Conservation (phyloP, 2,797 vertebrate genomes). For the Coranthus polyacanthus region DNA sequence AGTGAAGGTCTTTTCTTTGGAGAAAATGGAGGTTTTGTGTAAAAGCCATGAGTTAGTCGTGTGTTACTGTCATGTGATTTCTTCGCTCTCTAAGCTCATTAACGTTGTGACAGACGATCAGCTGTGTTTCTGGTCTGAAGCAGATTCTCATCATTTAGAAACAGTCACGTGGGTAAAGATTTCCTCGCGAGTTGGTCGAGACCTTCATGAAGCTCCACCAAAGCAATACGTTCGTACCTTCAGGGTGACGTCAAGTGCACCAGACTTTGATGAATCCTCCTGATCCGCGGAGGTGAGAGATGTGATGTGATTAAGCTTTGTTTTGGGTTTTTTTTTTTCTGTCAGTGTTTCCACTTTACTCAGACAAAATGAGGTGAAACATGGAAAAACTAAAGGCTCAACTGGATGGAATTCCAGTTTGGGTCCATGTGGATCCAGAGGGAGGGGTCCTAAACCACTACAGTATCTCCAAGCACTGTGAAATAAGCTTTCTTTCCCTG, state of each 20-base stretch:
- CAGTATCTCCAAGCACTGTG: slow-evolving; percentile 47
- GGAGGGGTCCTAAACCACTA: slow-evolving; percentile 43
- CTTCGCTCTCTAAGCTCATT: too few species aligned
- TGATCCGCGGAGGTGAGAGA: slow-evolving; percentile 22
- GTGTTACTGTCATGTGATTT: too few species aligned
- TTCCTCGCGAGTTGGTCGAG: too few species aligned
- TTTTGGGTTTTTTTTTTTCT: slow-evolving; percentile 7
- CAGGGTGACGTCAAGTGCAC: too few species aligned
- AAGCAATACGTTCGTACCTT: too few species aligned
- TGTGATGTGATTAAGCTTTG: slow-evolving; percentile 24
- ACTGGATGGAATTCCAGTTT: slow-evolving; percentile 5
- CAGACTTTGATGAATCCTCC: too few species aligned
- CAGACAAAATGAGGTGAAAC: slow-evolving; percentile 9
- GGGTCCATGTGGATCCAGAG: slow-evolving; percentile 22
- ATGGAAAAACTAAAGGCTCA: slow-evolving; percentile 10
- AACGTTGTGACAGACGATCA: slow-evolving; percentile 14
- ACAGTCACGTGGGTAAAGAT: too few species aligned
- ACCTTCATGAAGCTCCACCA: slow-evolving; percentile 9
- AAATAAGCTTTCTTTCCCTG: slow-evolving; percentile 39
- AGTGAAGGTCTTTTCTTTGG: too few species aligned
- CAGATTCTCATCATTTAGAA: slow-evolving; percentile 1
- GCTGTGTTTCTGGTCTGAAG: slow-evolving; percentile 1
- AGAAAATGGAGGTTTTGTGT: too few species aligned
- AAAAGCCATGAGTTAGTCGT: too few species aligned
- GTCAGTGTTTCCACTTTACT: slow-evolving; percentile 12